Base-by-base conservation (phyloP, 2,113 vertebrate genomes). In the Lates calcarifer region DNA sequence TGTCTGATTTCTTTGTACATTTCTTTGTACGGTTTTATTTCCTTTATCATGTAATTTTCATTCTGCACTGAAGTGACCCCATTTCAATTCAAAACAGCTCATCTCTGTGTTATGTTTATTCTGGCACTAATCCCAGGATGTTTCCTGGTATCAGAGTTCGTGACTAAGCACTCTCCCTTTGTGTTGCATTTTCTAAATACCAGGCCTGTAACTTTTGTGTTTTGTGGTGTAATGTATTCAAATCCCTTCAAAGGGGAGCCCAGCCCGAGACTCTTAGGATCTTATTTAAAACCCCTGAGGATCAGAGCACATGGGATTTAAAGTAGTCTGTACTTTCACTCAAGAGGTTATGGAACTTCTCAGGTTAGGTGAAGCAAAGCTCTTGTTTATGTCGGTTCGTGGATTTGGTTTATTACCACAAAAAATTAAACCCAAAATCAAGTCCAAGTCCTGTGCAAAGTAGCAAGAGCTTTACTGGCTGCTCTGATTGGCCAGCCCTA, bases 211-310 rank as follows among this genome's bases (percentile, higher is more conserved):
- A 65, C n/a, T 45, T 77, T 14, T 20, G 43, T 49, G 5, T 35
- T 65, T 65, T 77, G 24, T 41, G 20, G 17, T 45, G 43, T 72
- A 60, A 77, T 72, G 43, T 83, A 60, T 77, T 77, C 33, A 66
- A 20, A 83, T 77, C 53, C 41, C 43, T 43, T 66, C 31, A 41
- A 37, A 58, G n/a, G 29, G 43, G 29, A 49, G 13, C 41, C 12
- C 43, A 45, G 43, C 3, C 43, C 18, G 43, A 45, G 43, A 45
- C 37, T 68, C 29, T 51, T 28, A 26, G 68, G 24, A 5, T 72
- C 33, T 61, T 51, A 53, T 60, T 33, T 45, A 35, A 58, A 71
- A 33, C 15, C 53, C 43, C 69, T 3, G 14, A 4, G 60, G 69
- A 66, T 73, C 18, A 74, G 12, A 64, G 35, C 33, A 49, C 29